These are phyloP conservation scores for Pachliopta kotzebuea DNA, from an alignment of 2,888 invertebrate genomes.

Conservation along the genomic window DNA sequence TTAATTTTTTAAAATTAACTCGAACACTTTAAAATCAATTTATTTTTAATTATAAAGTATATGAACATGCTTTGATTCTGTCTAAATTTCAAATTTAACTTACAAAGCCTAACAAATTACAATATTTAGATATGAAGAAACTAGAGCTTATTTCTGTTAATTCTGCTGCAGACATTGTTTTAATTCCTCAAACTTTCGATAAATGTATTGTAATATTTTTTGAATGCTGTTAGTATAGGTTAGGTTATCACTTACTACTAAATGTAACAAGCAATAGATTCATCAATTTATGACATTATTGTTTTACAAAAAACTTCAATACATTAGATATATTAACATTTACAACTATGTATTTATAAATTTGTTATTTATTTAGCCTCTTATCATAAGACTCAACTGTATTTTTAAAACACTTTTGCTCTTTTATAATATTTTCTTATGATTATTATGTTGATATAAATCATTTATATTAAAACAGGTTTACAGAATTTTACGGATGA, in stretches of 20 bases:
- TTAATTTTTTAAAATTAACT: no score
- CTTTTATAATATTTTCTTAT: neutral
- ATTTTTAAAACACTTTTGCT: neutral
- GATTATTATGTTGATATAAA: neutral
- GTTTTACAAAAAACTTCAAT: neutral
- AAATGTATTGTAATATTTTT: neutral
- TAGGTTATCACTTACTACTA: no score
- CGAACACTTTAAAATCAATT: no score
- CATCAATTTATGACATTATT: no score
- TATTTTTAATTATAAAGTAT: no score
- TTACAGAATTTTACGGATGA: neutral
- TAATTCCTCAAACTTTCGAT: no score
- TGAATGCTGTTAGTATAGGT: no score
- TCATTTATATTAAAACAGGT: slow-evolving; percentile 9
- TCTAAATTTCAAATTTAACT: no score
- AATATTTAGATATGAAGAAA: neutral
- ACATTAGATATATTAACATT: neutral
- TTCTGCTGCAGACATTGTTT: neutral
- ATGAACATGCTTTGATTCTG: no score
- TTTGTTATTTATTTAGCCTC: neutral
- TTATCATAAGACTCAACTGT: neutral
- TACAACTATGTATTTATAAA: neutral
- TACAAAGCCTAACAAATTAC: neutral
- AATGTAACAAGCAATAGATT: no score
- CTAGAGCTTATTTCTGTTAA: neutral